Evolutionary conservation across 2,113 vertebrate genomes (phyloP).

Genomic region (Dicaeum eximium): DNA sequence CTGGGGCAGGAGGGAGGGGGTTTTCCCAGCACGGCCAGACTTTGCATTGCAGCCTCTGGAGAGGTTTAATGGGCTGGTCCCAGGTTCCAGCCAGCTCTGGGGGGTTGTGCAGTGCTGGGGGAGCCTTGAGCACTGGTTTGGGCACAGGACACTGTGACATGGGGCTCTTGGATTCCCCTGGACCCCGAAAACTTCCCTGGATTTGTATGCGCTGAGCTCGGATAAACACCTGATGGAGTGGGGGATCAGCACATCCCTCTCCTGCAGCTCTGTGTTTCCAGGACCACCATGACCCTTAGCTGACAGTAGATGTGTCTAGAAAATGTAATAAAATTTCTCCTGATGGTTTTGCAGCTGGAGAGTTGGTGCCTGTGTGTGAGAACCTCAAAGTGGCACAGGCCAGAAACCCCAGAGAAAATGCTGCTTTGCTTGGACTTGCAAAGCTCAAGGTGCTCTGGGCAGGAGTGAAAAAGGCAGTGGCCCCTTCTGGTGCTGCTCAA

Average conservation of each 20-base stretch:
- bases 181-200: background rate
- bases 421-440: background rate
- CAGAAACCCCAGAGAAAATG: background rate
- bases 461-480: background rate
- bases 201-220: accelerated
- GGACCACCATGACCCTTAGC: background rate
- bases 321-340: background rate
- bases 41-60: background rate
- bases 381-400: accelerated
- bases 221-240: accelerated
- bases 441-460: background rate
- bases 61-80: background rate
- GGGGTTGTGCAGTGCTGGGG: background rate
- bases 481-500: background rate
- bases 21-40: background rate
- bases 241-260: background rate
- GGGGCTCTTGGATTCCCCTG: background rate
- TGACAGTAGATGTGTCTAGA: background rate
- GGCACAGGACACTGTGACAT: accelerated
- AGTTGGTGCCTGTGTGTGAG: background rate
- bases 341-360: background rate
- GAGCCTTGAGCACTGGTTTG: background rate
- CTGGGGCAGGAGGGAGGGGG: background rate
- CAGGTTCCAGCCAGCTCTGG: background rate
- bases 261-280: background rate